Base-by-base conservation (phyloP, 2,113 vertebrate species). In the Brachypteracias leptosomus region DNA sequence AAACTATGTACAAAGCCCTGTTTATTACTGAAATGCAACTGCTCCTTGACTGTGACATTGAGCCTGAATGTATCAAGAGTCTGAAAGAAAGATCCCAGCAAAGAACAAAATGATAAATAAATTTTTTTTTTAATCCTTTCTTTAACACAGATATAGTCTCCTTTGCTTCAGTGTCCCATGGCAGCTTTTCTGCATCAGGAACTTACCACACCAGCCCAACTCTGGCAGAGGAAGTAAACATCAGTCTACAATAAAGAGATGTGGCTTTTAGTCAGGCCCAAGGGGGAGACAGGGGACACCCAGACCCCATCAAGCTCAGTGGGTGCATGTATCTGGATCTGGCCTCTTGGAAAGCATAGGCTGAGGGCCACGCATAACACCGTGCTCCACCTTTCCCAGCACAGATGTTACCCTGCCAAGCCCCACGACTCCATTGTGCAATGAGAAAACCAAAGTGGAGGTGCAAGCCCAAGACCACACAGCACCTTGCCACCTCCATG, bases 401-500 rank as follows among this genome's bases (percentile, higher is more conserved):
- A 14, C 35, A 74, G 24, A 13, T 9, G 10, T 46, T 29, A 25
- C 38, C 42, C 36, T 26, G 17, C 7, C 63, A 58, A 74, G 36
- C 28, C 36, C 59, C 2, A 4, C 36, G 13, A 55, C 52, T 44
- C n/a, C 66, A 11, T 2, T 15, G 17, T 26, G 20, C 55, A 51
- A 29, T 6, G 8, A 59, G 38, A 84, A 87, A 57, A 68, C 8
- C 47, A 68, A 65, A 36, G 70, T 3, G 16, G 72, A 72, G 49
- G 18, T 10, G 9, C 19, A 58, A 81, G 70, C 38, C 12, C 28
- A 29, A 70, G 55, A 66, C 42, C 42, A 33, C 1, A 1, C 9
- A 35, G 62, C 1, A 0, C 29, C 14, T 9, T 54, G 29, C 31
- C n/a, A 28, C 31, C 25, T 46, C 52, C 0, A 0, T 49, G 28